phyloP scores from a whole-genome alignment of 2,113 vertebrate species.

The Pterocles orientalis region DNA sequence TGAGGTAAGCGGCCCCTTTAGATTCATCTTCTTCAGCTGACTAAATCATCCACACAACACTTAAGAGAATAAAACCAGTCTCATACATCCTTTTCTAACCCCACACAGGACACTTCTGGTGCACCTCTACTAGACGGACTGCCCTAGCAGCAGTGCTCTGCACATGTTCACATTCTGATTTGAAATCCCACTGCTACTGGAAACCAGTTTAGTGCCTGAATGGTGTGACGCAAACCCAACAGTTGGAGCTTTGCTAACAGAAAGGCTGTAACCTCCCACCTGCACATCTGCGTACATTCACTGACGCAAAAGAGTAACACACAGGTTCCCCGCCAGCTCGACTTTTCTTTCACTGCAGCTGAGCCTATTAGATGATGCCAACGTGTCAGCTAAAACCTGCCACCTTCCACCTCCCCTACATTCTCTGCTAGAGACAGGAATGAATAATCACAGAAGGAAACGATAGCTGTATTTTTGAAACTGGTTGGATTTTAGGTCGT shows the following conservation, averaged over 20 bases:
- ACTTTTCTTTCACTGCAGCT: neutral
- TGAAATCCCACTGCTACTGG: neutral
- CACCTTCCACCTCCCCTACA: neutral
- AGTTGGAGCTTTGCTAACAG: neutral
- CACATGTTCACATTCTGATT: neutral
- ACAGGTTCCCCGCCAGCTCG: neutral
- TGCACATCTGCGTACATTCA: accelerated
- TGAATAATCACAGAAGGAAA: neutral
- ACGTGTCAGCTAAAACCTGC: neutral
- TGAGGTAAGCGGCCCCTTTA: neutral
- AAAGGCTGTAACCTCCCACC: neutral
- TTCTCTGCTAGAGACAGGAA: neutral
- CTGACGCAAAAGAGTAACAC: neutral
- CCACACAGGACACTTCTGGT: neutral
- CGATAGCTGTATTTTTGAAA: neutral
- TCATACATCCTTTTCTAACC: neutral
- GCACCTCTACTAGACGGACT: neutral
- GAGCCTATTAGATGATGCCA: neutral
- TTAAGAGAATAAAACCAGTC: neutral
- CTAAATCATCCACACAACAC: neutral
- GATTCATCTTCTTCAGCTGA: neutral
- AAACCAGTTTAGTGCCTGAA: neutral
- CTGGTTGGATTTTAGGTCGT: neutral
- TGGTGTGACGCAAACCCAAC: neutral
- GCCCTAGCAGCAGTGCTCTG: neutral